Evolutionary conservation across 2,888 invertebrate species (phyloP), one percentile per base, ranked within the genome.

Genomic region (Chloromyia formosa): DNA sequence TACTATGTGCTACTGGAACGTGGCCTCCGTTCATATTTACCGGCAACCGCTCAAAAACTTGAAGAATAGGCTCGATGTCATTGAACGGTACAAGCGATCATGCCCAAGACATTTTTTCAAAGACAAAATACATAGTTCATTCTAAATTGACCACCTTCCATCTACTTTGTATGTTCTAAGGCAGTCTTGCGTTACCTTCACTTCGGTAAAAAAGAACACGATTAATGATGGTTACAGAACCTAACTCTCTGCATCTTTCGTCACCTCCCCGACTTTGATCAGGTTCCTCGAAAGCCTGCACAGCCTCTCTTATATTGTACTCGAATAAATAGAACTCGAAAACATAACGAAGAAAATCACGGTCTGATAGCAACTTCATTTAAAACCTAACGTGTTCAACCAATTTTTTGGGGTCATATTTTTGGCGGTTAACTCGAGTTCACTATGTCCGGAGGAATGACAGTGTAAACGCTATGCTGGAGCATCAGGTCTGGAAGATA

Each of bases 111-210:
- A 10, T 56, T 10, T 16, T 20, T 4, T 18, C 10, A 20, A 20
- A 56, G 22, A 10, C 18, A 16, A n/a, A 18, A 56, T n/a, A 56
- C 18, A 16, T 7, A 18, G 22, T 7, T 7, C 56, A 18, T 56
- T 56, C 56, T 20, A 56, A 56, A 56, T 56, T 56, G 56, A 56
- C 16, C 56, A 56, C 20, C 18, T 18, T 18, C 20, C 56, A n/a
- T 20, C 22, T 20, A 4, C 4, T 53, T 53, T 16, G 53, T 4
- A 16, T 56, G 56, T 20, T 10, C 10, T 20, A 7, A 56, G 20
- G 56, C 56, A 56, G 56, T 56, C 56, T 56, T 56, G 56, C 56
- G 56, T 56, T 56, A 56, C 56, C 56, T 7, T 56, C 56, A 20
- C 18, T 16, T 18, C 18, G 18, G 22, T 16, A 7, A 56, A 56